Evolutionary conservation across 2,113 vertebrate genomes (phyloP).

Genomic region (Perognathus longimembris): DNA sequence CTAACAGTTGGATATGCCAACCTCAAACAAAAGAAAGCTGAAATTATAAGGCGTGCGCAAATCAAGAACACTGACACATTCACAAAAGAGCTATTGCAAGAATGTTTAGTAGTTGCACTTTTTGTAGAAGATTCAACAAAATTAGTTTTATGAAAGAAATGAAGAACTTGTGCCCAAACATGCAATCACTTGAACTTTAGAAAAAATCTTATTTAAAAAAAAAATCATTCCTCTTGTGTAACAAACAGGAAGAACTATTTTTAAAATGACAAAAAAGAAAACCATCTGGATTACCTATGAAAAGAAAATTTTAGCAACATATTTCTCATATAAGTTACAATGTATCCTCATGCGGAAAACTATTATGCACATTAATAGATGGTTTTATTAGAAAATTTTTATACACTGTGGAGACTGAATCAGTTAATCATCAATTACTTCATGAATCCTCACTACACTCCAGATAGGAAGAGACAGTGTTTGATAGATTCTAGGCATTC

Average conservation of each 20-base stretch:
- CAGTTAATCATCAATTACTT: not conserved
- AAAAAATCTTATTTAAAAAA: not conserved
- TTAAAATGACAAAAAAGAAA: conserved; percentile 28
- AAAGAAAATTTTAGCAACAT: conserved; percentile 38
- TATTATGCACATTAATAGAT: not conserved
- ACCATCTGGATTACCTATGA: not conserved
- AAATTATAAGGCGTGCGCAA: conserved; percentile 80
- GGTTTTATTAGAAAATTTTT: conserved; percentile 21
- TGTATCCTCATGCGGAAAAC: not conserved
- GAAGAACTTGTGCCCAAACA: conserved; percentile 63
- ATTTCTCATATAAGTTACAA: not conserved
- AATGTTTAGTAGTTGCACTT: conserved; percentile 86
- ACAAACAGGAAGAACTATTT: conserved; percentile 5
- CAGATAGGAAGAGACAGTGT: not conserved
- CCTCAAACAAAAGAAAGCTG: conserved; percentile 86
- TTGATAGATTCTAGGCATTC: not conserved
- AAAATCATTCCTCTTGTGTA: conserved; percentile 21
- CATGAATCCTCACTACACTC: not conserved
- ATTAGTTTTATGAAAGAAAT: conserved; percentile 47
- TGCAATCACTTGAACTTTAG: conserved; percentile 73
- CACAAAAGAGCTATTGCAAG: conserved; percentile 83
- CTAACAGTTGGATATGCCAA: conserved; percentile 84
- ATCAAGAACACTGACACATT: conserved; percentile 85
- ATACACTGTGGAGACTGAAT: not conserved
- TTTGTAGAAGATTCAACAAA: conserved; percentile 76